Conservation (phyloP, 2,888 invertebrate species). For the Sphecodes monilicornis region DNA sequence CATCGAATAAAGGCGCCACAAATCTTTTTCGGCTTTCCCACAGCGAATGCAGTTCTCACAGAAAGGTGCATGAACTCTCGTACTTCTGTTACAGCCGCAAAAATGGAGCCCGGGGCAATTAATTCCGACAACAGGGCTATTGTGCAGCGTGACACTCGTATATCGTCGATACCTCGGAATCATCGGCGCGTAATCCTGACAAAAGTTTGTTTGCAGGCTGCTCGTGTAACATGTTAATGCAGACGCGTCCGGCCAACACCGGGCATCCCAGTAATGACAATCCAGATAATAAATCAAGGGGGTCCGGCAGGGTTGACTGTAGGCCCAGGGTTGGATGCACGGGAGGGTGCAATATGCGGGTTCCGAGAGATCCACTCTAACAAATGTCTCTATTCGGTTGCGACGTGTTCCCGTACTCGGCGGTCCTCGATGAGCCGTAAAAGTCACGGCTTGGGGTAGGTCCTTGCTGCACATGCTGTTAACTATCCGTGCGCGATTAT, state of each 20-base stretch:
- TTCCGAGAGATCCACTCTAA: conserved; percentile 75
- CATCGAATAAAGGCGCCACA: not conserved
- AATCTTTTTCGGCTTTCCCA: not conserved
- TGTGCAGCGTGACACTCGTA: conserved; percentile 32
- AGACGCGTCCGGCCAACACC: conserved; percentile 70
- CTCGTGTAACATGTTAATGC: conserved; percentile 71
- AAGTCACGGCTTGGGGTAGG: conserved; percentile 74
- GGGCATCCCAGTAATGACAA: conserved; percentile 81
- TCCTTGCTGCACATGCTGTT: conserved; percentile 63
- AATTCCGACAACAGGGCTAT: conserved; percentile 22
- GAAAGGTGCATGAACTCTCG: not conserved
- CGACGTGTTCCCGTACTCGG: conserved; percentile 63
- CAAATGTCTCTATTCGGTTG: conserved; percentile 81
- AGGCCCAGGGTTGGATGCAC: conserved; percentile 46
- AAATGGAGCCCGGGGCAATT: conserved; percentile 39
- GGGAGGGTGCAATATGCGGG: conserved; percentile 73
- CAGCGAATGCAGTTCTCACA: conserved; percentile 5
- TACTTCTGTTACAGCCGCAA: conserved; percentile 1
- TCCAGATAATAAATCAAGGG: conserved; percentile 81
- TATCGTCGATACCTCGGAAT: conserved; percentile 55
- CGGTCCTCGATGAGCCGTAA: conserved; percentile 72
- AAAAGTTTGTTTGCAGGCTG: conserved; percentile 75
- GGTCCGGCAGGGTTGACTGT: conserved; percentile 68
- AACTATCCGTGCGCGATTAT: conserved; percentile 51
- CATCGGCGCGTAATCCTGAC: conserved; percentile 76